Base-by-base conservation (phyloP, 2,797 vertebrate species). In the Alca torda region DNA sequence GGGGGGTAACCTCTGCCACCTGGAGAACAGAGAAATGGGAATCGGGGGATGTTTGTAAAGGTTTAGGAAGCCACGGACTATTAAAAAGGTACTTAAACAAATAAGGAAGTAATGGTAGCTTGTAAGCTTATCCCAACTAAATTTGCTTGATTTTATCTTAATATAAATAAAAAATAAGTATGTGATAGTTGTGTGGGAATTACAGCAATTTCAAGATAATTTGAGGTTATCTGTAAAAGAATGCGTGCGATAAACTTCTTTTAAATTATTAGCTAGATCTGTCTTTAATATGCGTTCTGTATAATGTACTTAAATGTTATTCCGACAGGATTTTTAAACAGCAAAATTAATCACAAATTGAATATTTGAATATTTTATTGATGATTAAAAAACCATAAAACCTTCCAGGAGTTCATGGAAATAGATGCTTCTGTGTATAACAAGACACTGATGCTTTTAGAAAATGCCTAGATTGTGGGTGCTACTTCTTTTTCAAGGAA, bases 221-320 rank as follows among this genome's bases (percentile, higher is more conserved):
- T 45, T 69, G 24, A 48, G 43, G 13, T 74, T 81, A 54, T 69
- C 64, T 46, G 16, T 69, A 39, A 60, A 81, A 76, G 30, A 80
- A 89, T 30, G 33, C 7, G 5, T 11, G 5, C 59, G 53, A 70
- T 39, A 23, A 87, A 69, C 6, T 26, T 75, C 5, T 87, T 78
- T 28, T 60, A 48, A 74, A 63, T 74, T 81, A 77, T 46, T 82
- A 33, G 25, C n/a, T 70, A 46, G 33, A 26, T 82, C 51, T 37
- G 16, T 78, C 57, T 74, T 75, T 81, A 74, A 57, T 75, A 69
- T 26, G 95, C 96, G 97, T 98, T 98, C 94, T 97, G 95, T 97
- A 94, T 97, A 96, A 97, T 94, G 88, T 97, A 97, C 97, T 94
- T 97, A 96, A 98, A 96, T 97, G 97, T 95, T 98, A 97, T 97